Base-by-base conservation (phyloP, 1,140 invertebrate genomes). In the Solenopsis fugax region DNA sequence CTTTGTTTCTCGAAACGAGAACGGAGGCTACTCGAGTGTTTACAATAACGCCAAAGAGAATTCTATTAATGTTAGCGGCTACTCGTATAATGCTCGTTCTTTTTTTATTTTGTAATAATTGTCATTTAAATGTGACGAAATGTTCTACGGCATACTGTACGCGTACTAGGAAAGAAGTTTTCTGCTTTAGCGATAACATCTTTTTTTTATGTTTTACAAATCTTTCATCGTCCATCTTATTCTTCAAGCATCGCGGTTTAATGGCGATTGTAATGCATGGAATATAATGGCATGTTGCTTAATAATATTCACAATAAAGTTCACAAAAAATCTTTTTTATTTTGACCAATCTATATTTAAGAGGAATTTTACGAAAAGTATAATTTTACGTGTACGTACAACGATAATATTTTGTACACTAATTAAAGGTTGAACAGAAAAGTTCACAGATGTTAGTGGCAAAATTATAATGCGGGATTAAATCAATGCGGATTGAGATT, bases 11-110 rank as follows among this genome's bases (percentile, higher is more conserved):
- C 65, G 62, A 91, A 89, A 89, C 86, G 54, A 78, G 86, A 89
- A 92, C 67, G 56, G 60, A 85, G 21, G 77, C 87, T 87, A 89
- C 69, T 87, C 72, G 72, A 77, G 45, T 73, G 88, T 89, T 86
- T 86, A 87, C 71, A 89, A 86, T 80, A 92, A 93, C 88, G 88
- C 85, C 88, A 89, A 92, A 91, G 87, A 92, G 80, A 89, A 75
- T 88, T 90, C 86, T 88, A 89, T 64, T 90, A 72, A 90, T 45
- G 37, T 86, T 88, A 88, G 64, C 24, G 16, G 24, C 82, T 88
- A 91, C 73, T 89, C 56, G 34, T 81, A 85, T 50, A 75, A 81
- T 71, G 71, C 56, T 86, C 52, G 18, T 54, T 62, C 69, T 52
- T 87, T 48, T 41, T 75, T 71, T 72, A 37, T 60, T 67, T 56